phyloP scores from a whole-genome alignment of 2,797 vertebrate genomes.

The Halcyon leucocephala region DNA sequence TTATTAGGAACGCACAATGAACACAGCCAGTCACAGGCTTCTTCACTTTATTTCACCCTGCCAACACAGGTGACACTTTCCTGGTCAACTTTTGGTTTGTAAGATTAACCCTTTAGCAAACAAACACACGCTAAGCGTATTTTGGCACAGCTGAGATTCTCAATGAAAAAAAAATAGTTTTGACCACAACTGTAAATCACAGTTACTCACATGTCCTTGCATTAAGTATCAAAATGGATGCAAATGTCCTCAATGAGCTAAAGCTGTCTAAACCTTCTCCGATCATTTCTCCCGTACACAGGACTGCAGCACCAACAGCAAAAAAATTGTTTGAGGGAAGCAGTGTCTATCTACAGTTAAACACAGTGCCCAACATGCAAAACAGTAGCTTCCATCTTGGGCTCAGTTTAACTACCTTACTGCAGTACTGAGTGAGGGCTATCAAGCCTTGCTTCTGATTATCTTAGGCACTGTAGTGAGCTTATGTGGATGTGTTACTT shows the following conservation, averaged over 20 bases:
- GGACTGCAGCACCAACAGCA: background rate
- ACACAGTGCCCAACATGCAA: background rate
- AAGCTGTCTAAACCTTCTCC: background rate
- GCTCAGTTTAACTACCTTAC: background rate
- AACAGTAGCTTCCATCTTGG: background rate
- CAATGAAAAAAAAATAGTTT: background rate
- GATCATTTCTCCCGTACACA: background rate
- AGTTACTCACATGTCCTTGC: background rate
- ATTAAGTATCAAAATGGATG: conserved; percentile 10
- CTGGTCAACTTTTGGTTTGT: background rate
- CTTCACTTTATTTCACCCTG: background rate
- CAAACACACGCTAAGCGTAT: background rate
- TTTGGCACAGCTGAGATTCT: background rate
- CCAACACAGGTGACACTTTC: background rate
- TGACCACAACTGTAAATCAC: background rate
- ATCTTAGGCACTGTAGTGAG: background rate
- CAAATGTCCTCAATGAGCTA: background rate
- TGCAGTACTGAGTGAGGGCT: background rate
- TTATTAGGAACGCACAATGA: background rate
- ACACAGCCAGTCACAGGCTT: background rate
- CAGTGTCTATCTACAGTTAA: background rate
- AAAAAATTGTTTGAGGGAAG: background rate
- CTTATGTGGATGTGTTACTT: background rate
- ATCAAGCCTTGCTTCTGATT: background rate
- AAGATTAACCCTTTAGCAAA: background rate